Evolutionary conservation across 2,888 invertebrate species (phyloP).

Genomic region (Xanthostigma xanthostigma): DNA sequence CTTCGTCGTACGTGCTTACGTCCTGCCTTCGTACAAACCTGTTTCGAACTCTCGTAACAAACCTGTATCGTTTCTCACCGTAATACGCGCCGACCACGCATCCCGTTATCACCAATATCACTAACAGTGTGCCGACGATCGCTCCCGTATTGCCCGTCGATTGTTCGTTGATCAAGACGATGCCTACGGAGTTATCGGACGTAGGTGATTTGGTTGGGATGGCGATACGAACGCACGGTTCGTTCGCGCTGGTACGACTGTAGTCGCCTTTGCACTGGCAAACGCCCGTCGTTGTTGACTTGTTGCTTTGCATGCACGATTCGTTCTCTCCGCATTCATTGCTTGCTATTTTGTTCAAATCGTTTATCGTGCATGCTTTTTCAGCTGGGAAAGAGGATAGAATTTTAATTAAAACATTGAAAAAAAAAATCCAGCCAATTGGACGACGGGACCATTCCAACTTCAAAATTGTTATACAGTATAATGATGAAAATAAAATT

Average conservation of each 20-base stretch:
- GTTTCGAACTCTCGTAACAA: constrained; percentile 2
- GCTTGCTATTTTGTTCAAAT: background rate
- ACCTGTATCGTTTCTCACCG: constrained; percentile 1
- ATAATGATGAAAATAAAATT: no score
- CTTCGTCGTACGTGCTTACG: constrained; percentile 27
- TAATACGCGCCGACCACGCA: constrained; percentile 1
- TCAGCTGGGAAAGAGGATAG: background rate
- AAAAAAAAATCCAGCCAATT: no score
- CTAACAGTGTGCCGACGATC: background rate
- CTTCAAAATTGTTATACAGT: no score
- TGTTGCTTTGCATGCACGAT: background rate
- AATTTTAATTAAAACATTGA: no score
- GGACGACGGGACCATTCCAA: no score
- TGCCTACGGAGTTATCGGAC: background rate
- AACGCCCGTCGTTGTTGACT: background rate
- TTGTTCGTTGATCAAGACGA: background rate
- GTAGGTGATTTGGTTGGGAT: background rate
- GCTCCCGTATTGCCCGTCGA: background rate
- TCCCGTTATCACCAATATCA: background rate
- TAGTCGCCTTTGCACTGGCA: constrained; percentile 3
- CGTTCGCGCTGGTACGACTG: background rate
- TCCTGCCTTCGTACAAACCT: constrained; percentile 11
- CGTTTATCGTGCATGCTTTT: background rate
- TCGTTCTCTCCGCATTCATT: constrained; percentile 1
- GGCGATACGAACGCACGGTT: background rate